Evolutionary conservation across 2,888 invertebrate genomes (phyloP).

Genomic region (Omphaloscelis lunosa): DNA sequence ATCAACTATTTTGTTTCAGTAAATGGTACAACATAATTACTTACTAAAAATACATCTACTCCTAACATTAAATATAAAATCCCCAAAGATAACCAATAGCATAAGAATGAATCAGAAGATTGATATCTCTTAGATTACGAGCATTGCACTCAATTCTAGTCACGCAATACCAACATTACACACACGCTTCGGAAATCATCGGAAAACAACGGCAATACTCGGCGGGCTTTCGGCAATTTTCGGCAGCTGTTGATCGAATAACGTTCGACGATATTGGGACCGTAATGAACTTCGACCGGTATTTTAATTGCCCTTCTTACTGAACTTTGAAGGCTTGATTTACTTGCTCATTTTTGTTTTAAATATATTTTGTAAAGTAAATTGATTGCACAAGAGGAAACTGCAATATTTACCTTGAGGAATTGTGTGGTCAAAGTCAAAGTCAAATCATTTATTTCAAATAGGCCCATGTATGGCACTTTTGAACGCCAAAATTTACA

Average conservation of each 20-base stretch:
- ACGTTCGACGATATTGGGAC: conserved; percentile 48
- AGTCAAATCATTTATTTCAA: no score
- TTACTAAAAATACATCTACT: background rate
- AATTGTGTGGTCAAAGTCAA: no score
- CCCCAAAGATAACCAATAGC: conserved; percentile 34
- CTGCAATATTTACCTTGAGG: background rate
- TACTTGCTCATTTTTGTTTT: conserved; percentile 13
- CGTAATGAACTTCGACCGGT: conserved; percentile 43
- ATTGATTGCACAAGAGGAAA: background rate
- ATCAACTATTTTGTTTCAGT: background rate
- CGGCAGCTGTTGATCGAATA: conserved; percentile 56
- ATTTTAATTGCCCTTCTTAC: conserved; percentile 56
- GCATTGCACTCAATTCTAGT: conserved; percentile 44
- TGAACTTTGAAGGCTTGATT: conserved; percentile 23
- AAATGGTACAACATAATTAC: conserved; percentile 7
- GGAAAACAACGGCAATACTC: conserved; percentile 41
- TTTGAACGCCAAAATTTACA: no score
- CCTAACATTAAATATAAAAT: conserved; percentile 2
- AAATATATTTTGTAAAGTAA: background rate
- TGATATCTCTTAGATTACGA: conserved; percentile 56
- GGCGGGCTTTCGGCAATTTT: conserved; percentile 34
- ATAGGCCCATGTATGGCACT: no score
- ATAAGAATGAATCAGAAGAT: conserved; percentile 58
- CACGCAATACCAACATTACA: conserved; percentile 60
- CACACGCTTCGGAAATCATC: conserved; percentile 44